These are phyloP conservation scores for Euproctis similis DNA, from an alignment of 2,888 invertebrate genomes.

Conservation along the genomic window DNA sequence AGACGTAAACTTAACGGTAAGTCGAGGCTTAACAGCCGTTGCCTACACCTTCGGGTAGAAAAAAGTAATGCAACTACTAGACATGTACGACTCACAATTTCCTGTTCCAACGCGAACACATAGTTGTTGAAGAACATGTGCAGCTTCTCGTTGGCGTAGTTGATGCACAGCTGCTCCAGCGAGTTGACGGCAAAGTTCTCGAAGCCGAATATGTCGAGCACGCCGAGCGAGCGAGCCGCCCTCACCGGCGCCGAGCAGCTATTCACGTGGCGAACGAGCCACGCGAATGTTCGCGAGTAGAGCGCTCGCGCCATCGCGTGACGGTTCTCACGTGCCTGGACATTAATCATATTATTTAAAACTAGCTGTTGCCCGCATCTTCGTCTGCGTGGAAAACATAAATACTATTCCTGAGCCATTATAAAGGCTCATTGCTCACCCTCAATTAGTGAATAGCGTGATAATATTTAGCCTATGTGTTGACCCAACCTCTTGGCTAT, in stretches of 20 bases:
- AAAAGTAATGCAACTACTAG: no score
- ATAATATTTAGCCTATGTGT: no score
- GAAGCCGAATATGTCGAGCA: conserved; percentile 95
- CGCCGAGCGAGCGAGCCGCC: conserved; percentile 87
- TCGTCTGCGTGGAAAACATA: no score
- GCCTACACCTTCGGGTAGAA: no score
- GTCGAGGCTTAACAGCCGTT: no score
- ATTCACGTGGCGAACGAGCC: conserved; percentile 94
- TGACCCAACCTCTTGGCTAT: no score
- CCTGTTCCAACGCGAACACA: conserved; percentile 94
- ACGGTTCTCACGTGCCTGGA: conserved; percentile 88
- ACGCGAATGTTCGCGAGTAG: conserved; percentile 92
- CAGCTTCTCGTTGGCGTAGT: conserved; percentile 95
- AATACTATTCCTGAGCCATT: no score
- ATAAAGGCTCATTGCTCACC: no score
- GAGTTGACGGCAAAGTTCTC: conserved; percentile 94
- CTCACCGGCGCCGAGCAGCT: conserved; percentile 92
- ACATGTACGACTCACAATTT: conserved; percentile 87
- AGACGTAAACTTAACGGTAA: no score
- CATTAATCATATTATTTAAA: no score
- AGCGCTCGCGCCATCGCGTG: conserved; percentile 96
- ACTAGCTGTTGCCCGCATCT: no score
- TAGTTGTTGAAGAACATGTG: conserved; percentile 98
- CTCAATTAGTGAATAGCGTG: no score
- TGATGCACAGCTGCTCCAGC: conserved; percentile 94